A percentile compares a stretch with the other conserved stretches of the same genome.
Conservation (phyloP, 2,113 vertebrate species). For the Mugil cephalus region DNA sequence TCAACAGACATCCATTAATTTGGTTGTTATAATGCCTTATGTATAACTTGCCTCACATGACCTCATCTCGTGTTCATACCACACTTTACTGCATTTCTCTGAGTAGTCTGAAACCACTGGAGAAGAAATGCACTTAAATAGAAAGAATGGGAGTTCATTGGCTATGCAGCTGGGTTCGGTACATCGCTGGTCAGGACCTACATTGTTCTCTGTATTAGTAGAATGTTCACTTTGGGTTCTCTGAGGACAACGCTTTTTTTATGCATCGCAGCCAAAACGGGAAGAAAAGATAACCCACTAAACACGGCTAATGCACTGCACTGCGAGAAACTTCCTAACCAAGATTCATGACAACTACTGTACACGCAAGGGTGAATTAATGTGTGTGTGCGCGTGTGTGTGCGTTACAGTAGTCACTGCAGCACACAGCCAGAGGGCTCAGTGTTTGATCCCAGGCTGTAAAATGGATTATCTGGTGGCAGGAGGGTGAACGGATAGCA, state of each 20-base stretch:
- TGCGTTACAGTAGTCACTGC: constrained; percentile 63
- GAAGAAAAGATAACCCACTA: constrained; percentile 21
- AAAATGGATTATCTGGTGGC: constrained; percentile 86
- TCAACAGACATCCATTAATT: constrained; percentile 83
- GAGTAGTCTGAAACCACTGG: constrained; percentile 54
- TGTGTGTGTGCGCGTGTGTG: constrained; percentile 1
- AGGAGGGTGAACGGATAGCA: constrained; percentile 80
- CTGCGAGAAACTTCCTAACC: constrained; percentile 38
- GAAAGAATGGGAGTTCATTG: constrained; percentile 53
- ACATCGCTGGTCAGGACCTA: constrained; percentile 40
- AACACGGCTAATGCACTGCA: constrained; percentile 39
- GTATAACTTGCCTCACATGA: constrained; percentile 76
- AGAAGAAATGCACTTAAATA: constrained; percentile 75
- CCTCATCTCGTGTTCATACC: constrained; percentile 48
- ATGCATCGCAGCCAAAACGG: constrained; percentile 44
- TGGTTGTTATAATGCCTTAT: constrained; percentile 82
- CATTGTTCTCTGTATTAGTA: constrained; percentile 62
- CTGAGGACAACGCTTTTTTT: constrained; percentile 47
- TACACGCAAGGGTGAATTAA: constrained; percentile 29
- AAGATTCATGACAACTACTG: constrained; percentile 38
- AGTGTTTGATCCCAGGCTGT: constrained; percentile 85
- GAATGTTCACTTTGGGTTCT: constrained; percentile 53
- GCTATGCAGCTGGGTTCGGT: constrained; percentile 53
- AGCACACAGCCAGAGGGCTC: constrained; percentile 81
- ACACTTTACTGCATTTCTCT: constrained; percentile 66